Evolutionary conservation across 2,888 invertebrate genomes (phyloP).

Genomic region (Watsonalla cultraria): DNA sequence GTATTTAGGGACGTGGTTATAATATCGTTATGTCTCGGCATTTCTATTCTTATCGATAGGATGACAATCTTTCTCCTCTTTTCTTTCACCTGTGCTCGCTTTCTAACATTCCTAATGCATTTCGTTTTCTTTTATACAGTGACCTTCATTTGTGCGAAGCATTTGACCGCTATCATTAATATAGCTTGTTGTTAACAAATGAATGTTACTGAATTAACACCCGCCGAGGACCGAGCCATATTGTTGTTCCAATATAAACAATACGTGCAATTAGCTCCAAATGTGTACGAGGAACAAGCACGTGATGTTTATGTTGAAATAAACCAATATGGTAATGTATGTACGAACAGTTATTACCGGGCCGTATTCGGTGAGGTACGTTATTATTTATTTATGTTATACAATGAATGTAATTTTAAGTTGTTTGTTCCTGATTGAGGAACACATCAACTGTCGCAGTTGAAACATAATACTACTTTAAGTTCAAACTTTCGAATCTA

Average conservation of each 20-base stretch:
- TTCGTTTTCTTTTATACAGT: constrained; percentile 43
- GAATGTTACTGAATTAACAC: background rate
- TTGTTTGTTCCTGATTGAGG: constrained; percentile 32
- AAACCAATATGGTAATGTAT: constrained; percentile 51
- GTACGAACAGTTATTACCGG: constrained; percentile 43
- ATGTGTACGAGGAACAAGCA: background rate
- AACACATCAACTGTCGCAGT: constrained; percentile 34
- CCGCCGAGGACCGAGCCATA: constrained; percentile 11
- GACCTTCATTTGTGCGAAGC: constrained; percentile 31
- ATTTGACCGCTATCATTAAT: constrained; percentile 30
- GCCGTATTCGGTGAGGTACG: constrained; percentile 39
- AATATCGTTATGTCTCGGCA: constrained; percentile 40
- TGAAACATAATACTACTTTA: constrained; percentile 60
- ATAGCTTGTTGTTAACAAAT: constrained; percentile 9
- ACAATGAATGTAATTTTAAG: constrained; percentile 37
- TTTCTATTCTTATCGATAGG: constrained; percentile 42
- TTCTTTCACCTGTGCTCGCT: constrained; percentile 65
- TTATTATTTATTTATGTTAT: constrained; percentile 36
- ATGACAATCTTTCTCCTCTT: constrained; percentile 39
- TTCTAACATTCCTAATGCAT: constrained; percentile 65
- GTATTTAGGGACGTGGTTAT: constrained; percentile 68
- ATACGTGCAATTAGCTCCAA: constrained; percentile 19
- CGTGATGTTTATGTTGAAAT: constrained; percentile 33
- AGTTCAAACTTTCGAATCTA: constrained; percentile 39
- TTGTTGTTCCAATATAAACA: constrained; percentile 21